A percentile compares a stretch with the other conserved stretches of the same genome.
These are phyloP conservation scores for Scarus forsteni DNA, from an alignment of 2,797 vertebrate genomes.

Conservation along the genomic window DNA sequence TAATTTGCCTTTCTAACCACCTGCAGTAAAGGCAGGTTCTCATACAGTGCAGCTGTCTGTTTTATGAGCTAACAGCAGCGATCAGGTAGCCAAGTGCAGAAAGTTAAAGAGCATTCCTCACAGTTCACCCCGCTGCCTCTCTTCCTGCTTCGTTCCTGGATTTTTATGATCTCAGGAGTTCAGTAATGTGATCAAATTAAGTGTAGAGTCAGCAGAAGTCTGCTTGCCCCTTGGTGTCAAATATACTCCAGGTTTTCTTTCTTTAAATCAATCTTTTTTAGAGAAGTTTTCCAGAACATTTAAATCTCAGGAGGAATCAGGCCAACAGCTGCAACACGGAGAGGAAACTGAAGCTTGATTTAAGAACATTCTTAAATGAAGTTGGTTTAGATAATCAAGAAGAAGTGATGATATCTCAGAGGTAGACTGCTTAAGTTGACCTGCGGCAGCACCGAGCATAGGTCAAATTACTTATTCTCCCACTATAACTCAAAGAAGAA, in stretches of 20 bases:
- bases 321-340: slow-evolving; percentile 8
- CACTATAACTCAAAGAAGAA: neutral
- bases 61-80: slow-evolving; percentile 43
- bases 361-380: slow-evolving; percentile 21
- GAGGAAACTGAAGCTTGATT: slow-evolving; percentile 15
- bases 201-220: slow-evolving; percentile 10
- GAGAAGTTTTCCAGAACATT: slow-evolving; percentile 19
- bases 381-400: slow-evolving; percentile 34
- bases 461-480: neutral
- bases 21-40: slow-evolving; percentile 43
- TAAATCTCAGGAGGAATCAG: neutral
- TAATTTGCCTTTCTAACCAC: slow-evolving; percentile 34
- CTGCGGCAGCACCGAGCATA: neutral
- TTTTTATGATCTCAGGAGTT: slow-evolving; percentile 33
- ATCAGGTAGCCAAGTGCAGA: slow-evolving; percentile 43
- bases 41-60: slow-evolving; percentile 45
- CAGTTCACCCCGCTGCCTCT: slow-evolving; percentile 38
- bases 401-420: slow-evolving; percentile 21
- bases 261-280: neutral
- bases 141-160: slow-evolving; percentile 14
- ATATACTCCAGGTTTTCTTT: slow-evolving; percentile 5
- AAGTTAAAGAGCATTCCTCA: slow-evolving; percentile 53
- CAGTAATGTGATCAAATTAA: slow-evolving; percentile 32
- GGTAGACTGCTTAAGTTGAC: neutral
- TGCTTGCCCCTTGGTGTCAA: neutral